phyloP scores from a whole-genome alignment of 1,140 invertebrate genomes.

The Rhopalosiphum maidis region DNA sequence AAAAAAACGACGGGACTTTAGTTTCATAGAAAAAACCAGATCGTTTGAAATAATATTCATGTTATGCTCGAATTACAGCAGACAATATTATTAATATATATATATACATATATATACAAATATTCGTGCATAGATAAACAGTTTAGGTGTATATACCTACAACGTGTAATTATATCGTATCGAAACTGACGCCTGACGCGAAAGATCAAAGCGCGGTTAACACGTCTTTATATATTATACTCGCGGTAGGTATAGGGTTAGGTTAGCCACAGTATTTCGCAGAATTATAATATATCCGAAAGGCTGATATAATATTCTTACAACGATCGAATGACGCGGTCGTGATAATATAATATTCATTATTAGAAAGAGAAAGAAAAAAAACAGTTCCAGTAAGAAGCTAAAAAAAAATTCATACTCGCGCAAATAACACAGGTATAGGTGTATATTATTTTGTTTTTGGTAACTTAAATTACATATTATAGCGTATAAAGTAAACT shows the following conservation, averaged over 20 bases:
- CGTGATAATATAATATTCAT: neutral
- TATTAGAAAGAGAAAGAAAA: neutral
- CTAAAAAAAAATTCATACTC: neutral
- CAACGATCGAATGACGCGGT: neutral
- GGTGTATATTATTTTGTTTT: neutral
- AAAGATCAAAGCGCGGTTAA: slow-evolving; percentile 7
- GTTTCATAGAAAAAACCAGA: neutral
- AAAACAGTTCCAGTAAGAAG: neutral
- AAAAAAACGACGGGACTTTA: neutral
- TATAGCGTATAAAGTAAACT: neutral
- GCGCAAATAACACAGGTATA: neutral
- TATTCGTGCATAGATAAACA: neutral
- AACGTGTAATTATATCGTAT: neutral
- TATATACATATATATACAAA: too few species aligned
- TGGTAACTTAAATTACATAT: neutral
- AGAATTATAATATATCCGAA: neutral
- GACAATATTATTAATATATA: neutral
- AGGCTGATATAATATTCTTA: neutral
- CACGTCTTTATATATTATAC: neutral
- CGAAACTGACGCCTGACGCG: neutral
- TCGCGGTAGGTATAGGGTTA: neutral
- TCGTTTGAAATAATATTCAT: neutral
- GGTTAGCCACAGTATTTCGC: neutral
- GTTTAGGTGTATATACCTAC: neutral
- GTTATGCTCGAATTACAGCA: neutral